These are phyloP conservation scores for Oryzaephilus surinamensis DNA, from an alignment of 1,140 invertebrate species.

Conservation along the genomic window DNA sequence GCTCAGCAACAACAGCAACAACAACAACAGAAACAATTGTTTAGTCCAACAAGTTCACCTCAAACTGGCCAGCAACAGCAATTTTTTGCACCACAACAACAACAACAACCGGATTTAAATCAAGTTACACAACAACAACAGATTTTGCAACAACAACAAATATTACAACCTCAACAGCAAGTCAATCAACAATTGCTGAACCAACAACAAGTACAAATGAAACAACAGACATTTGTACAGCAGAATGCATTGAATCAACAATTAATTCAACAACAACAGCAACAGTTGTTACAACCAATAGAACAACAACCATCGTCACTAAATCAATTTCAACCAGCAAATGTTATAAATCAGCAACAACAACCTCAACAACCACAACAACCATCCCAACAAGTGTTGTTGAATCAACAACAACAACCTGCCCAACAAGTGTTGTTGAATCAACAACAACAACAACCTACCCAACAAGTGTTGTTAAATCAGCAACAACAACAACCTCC, in stretches of 20 bases:
- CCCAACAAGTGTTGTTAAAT: constrained; percentile 7
- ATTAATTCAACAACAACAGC: constrained; percentile 13
- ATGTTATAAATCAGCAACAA: neutral
- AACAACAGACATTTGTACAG: constrained; percentile 25
- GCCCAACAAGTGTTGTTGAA: constrained; percentile 11
- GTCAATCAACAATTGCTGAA: constrained; percentile 22
- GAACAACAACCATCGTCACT: constrained; percentile 5
- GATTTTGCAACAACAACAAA: constrained; percentile 18
- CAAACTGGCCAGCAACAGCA: constrained; percentile 12
- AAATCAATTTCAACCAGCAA: constrained; percentile 14
- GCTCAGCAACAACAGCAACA: constrained; percentile 33
- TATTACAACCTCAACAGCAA: constrained; percentile 16
- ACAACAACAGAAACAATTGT: constrained; percentile 26
- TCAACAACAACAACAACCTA: constrained; percentile 17
- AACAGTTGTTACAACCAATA: constrained; percentile 9
- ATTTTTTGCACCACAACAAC: constrained; percentile 22
- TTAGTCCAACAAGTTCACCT: too few relatives aligned
- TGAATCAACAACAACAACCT: constrained; percentile 19
- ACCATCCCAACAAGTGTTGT: constrained; percentile 13
- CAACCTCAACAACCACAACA: constrained; percentile 12
- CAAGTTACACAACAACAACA: constrained; percentile 17
- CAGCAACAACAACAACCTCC: constrained; percentile 4
- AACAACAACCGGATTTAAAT: constrained; percentile 30
- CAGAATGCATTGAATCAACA: constrained; percentile 21
- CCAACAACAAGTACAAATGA: constrained; percentile 26